A percentile compares a stretch with the other conserved stretches of the same genome.
Evolutionary conservation across 2,113 vertebrate genomes (phyloP).

Genomic region (Oxyruncus cristatus): DNA sequence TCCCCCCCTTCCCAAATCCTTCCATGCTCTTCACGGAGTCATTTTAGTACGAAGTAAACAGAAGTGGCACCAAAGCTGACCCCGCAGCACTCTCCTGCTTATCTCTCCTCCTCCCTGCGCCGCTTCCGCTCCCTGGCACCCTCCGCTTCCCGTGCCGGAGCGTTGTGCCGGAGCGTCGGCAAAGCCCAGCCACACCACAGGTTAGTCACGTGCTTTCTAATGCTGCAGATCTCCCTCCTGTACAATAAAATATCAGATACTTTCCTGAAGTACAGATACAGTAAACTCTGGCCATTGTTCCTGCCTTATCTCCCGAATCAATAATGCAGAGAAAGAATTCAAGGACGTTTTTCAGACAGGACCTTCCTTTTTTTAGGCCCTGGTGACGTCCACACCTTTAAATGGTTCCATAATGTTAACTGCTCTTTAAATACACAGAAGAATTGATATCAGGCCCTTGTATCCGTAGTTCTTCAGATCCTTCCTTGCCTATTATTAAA

Average conservation of each 20-base stretch:
- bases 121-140: background rate
- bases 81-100: background rate
- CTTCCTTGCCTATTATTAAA: conserved; percentile 40
- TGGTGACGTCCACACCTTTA: conserved; percentile 11
- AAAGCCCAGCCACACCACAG: rapidly evolving
- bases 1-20: background rate
- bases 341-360: conserved; percentile 55
- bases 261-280: conserved; percentile 15
- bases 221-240: background rate
- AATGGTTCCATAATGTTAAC: background rate
- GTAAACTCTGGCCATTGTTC: conserved; percentile 38
- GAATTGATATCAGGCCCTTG: background rate
- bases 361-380: conserved; percentile 52
- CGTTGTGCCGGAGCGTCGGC: background rate
- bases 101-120: background rate
- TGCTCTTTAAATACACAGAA: background rate
- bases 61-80: background rate
- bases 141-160: background rate
- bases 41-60: background rate
- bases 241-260: background rate
- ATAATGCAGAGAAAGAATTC: conserved; percentile 35
- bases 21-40: background rate
- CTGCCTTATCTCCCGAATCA: conserved; percentile 48
- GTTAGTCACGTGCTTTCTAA: background rate
- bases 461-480: background rate